Evolutionary conservation across 2,797 vertebrate genomes (phyloP).

Genomic region (Silurus lanzhouensis): DNA sequence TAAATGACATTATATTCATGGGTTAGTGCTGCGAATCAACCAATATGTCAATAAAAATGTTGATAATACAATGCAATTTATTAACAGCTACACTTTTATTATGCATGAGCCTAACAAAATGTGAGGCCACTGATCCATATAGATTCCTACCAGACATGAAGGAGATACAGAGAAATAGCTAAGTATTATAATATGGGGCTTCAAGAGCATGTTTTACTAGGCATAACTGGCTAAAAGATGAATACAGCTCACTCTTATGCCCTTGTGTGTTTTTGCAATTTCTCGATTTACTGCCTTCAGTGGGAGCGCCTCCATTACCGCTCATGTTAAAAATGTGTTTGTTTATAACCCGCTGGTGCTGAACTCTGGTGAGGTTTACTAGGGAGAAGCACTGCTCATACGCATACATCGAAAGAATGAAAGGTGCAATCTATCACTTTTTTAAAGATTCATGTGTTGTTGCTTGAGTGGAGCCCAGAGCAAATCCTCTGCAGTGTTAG

Average conservation of each 20-base stretch:
- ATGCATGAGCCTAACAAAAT: not conserved
- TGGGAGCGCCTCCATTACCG: slow-evolving; percentile 43
- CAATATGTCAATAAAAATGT: not conserved
- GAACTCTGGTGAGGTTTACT: slow-evolving; percentile 32
- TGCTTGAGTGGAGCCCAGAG: not conserved
- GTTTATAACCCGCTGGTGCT: slow-evolving; percentile 41
- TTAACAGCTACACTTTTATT: not conserved
- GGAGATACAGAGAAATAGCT: not conserved
- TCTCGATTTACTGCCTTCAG: slow-evolving; percentile 45
- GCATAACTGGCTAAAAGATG: slow-evolving; percentile 42
- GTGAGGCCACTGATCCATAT: slow-evolving; percentile 14
- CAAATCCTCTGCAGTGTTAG: not conserved
- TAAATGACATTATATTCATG: no score
- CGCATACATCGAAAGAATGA: not conserved
- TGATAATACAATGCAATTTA: not conserved
- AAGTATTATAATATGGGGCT: slow-evolving; percentile 25
- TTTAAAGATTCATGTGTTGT: slow-evolving; percentile 23
- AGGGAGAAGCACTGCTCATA: slow-evolving; percentile 1
- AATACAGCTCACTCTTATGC: slow-evolving; percentile 39
- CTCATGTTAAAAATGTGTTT: slow-evolving; percentile 39
- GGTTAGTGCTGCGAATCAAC: not conserved
- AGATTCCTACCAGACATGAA: slow-evolving; percentile 12
- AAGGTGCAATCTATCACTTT: slow-evolving; percentile 21
- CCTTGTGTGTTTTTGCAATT: slow-evolving; percentile 24
- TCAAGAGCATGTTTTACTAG: slow-evolving; percentile 16